Evolutionary conservation across 2,797 vertebrate species (phyloP).

Genomic region (Syngnathus rostellatus): DNA sequence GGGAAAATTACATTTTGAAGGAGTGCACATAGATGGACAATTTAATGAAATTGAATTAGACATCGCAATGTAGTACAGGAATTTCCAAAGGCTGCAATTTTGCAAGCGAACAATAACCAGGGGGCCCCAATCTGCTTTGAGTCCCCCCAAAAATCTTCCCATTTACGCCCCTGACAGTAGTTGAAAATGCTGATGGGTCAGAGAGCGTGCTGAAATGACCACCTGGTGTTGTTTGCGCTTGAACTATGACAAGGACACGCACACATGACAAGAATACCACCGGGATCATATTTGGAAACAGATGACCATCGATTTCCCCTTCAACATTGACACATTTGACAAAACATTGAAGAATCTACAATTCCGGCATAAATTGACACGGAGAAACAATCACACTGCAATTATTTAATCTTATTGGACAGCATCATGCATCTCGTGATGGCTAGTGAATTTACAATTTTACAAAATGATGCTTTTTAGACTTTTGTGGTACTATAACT

Average conservation of each 20-base stretch:
- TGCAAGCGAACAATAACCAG: no score
- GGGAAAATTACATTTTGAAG: not conserved
- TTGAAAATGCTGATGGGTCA: constrained; percentile 1
- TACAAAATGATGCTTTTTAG: not conserved
- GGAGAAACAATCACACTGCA: not conserved
- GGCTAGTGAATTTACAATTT: not conserved
- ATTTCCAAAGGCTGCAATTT: no score
- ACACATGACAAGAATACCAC: constrained; percentile 11
- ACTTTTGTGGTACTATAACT: not conserved
- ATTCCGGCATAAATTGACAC: not conserved
- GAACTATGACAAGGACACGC: constrained; percentile 39
- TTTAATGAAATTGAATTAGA: no score
- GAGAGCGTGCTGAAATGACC: constrained; percentile 23
- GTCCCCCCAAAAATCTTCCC: no score
- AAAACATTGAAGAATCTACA: not conserved
- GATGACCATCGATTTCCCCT: not conserved
- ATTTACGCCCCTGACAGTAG: not conserved
- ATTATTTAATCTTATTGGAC: not conserved
- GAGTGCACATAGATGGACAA: not conserved
- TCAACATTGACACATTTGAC: not conserved
- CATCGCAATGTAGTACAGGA: not conserved
- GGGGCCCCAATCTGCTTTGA: no score
- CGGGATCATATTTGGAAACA: constrained; percentile 5
- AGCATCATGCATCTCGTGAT: not conserved
- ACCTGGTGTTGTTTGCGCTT: constrained; percentile 42